Conservation (phyloP, 2,113 vertebrate species). For the Coturnix japonica region DNA sequence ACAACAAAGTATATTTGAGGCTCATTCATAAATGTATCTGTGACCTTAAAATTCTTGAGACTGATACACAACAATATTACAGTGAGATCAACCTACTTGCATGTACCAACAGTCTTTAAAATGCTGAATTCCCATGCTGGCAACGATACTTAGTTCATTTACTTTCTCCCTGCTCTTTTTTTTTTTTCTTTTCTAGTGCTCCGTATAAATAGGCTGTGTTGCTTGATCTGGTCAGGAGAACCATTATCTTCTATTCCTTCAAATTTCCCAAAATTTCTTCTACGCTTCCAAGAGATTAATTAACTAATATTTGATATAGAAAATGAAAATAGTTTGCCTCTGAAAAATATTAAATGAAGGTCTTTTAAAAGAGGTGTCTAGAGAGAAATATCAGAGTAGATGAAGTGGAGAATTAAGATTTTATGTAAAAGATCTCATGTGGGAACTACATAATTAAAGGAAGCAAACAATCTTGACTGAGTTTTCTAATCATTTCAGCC, state of each 20-base stretch:
- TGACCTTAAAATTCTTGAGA: background rate
- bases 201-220: too few relatives aligned
- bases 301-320: background rate
- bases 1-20: background rate
- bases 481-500: conserved; percentile 28
- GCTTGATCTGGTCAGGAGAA: background rate
- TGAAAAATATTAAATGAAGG: conserved; percentile 25
- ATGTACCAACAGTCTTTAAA: background rate
- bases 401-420: conserved; percentile 60
- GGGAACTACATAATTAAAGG: conserved; percentile 27
- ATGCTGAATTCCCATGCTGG: background rate
- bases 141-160: background rate
- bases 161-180: background rate
- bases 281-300: background rate
- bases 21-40: background rate
- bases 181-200: background rate
- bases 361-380: conserved; percentile 15
- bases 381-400: conserved; percentile 1
- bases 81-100: background rate
- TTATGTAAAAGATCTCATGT: conserved; percentile 40
- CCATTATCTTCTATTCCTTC: background rate
- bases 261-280: background rate
- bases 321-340: background rate
- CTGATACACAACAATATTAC: background rate
- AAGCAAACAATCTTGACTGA: conserved; percentile 20